Evolutionary conservation across 2,113 vertebrate genomes (phyloP).

Genomic region (Platichthys stellatus): DNA sequence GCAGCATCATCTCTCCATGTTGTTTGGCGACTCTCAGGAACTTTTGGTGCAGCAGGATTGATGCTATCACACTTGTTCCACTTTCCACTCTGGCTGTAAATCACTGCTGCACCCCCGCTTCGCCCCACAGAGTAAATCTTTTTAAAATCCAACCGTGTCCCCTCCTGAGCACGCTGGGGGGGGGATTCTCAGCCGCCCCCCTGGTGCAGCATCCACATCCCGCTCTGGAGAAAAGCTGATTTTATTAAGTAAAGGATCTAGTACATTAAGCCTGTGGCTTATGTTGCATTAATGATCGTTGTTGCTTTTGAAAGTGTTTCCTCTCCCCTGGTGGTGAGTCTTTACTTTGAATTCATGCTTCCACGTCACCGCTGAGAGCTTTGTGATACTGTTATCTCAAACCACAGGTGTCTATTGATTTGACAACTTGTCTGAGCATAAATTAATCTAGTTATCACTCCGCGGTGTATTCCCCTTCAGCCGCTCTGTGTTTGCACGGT

Average conservation of each 20-base stretch:
- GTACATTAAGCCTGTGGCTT: slow-evolving; percentile 4
- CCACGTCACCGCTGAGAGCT: slow-evolving; percentile 2
- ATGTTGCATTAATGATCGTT: slow-evolving; percentile 17
- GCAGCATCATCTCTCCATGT: slow-evolving; percentile 7
- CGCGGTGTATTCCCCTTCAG: not conserved
- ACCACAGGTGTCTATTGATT: slow-evolving; percentile 8
- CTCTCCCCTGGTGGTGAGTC: not conserved
- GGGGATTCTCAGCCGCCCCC: not conserved
- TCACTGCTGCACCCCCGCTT: slow-evolving; percentile 8
- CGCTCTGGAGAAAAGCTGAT: not conserved
- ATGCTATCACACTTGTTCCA: slow-evolving; percentile 22
- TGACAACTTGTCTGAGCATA: slow-evolving; percentile 14
- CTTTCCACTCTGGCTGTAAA: slow-evolving; percentile 23
- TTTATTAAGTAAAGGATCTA: not conserved
- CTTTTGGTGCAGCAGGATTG: slow-evolving; percentile 15
- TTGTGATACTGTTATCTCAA: slow-evolving; percentile 10
- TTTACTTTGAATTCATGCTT: not conserved
- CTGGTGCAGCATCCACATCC: not conserved
- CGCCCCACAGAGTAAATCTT: slow-evolving; percentile 14
- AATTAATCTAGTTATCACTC: slow-evolving; percentile 14
- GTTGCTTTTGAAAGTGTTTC: slow-evolving; percentile 1
- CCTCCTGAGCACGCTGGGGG: not conserved
- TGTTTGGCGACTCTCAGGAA: slow-evolving; percentile 16
- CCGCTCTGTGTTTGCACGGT: not conserved
- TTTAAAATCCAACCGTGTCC: slow-evolving; percentile 16